Conservation (phyloP, 23 tunicate species). For the Diplosoma virens region DNA sequence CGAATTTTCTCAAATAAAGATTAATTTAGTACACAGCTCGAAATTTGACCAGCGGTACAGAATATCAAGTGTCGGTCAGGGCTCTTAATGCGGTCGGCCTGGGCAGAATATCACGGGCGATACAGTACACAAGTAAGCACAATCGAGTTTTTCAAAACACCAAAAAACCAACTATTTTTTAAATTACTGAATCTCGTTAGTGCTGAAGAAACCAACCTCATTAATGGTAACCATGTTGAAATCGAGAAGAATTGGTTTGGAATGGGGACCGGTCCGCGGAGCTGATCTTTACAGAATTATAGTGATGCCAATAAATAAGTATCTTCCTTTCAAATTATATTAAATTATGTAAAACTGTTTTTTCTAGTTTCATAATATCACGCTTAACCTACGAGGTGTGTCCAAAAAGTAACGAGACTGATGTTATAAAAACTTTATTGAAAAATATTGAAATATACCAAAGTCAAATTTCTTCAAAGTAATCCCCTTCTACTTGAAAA, state of each 20-base stretch:
- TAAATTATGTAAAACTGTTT: too few species aligned
- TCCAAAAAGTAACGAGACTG: too few species aligned
- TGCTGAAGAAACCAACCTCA: not conserved
- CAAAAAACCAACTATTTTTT: not conserved
- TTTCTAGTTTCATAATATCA: too few species aligned
- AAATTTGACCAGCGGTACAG: conserved; percentile 31
- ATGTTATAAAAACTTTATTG: too few species aligned
- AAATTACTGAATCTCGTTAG: not conserved
- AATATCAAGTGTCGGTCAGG: not conserved
- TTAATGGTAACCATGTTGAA: not conserved
- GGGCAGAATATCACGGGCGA: not conserved
- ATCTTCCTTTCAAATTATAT: not conserved
- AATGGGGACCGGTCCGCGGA: conserved; percentile 68
- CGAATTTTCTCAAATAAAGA: too few species aligned
- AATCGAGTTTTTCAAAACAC: not conserved
- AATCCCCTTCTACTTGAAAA: too few species aligned
- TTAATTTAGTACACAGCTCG: conserved; percentile 15
- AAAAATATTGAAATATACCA: too few species aligned
- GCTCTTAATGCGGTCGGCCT: conserved; percentile 22
- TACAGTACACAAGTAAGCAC: conserved; percentile 22
- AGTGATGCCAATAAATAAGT: conserved; percentile 35
- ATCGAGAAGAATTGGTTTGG: conserved; percentile 4
- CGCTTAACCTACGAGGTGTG: too few species aligned
- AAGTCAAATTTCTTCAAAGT: too few species aligned
- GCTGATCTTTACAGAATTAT: conserved; percentile 50